Base-by-base conservation (phyloP, 2,113 vertebrate species). In the Callithrix jacchus region DNA sequence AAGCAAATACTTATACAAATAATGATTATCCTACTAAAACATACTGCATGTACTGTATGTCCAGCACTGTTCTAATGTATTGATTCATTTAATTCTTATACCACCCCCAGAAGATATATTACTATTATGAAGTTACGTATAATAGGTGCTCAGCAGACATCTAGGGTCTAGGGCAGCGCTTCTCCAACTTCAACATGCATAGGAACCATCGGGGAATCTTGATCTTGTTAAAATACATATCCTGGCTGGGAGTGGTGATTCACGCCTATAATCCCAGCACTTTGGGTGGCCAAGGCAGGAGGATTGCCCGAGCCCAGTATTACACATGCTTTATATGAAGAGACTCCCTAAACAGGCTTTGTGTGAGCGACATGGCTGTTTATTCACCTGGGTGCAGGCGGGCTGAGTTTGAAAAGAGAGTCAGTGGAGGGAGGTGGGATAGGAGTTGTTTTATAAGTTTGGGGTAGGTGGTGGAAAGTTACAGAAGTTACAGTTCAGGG, bases 91-190 rank as follows among this genome's bases (percentile, higher is more conserved):
- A 5, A 45, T 81, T 70, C 66, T 70, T n/a, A 21, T 79, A 8
- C 45, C 5, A 2, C 82, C 58, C 32, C 25, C 20, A 32, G 3
- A 11, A 79, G 11, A 32, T 61, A 2, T 3, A 8, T 12, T 32
- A 2, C 49, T 64, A 12, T 70, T 37, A 42, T 5, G 74, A 79
- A 54, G 37, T 71, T 3, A n/a, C 23, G 30, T 8, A 1, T 0
- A 10, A 17, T 5, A 42, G 35, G 54, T 56, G 8, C 52, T 32
- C 23, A 9, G 80, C 16, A 82, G 70, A 8, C 13, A n/a, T 1
- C 58, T 35, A 9, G 0, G 0, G 0, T 91, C 79, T 25, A 10
- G 35, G 13, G 35, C 35, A 13, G 17, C 17, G 1, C 27, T 23
- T 87, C 71, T 35, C 35, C 83, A 25, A 10, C 40, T 80, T 79